Conservation (phyloP, 2,888 invertebrate species). For the Dexiosoma caninum region DNA sequence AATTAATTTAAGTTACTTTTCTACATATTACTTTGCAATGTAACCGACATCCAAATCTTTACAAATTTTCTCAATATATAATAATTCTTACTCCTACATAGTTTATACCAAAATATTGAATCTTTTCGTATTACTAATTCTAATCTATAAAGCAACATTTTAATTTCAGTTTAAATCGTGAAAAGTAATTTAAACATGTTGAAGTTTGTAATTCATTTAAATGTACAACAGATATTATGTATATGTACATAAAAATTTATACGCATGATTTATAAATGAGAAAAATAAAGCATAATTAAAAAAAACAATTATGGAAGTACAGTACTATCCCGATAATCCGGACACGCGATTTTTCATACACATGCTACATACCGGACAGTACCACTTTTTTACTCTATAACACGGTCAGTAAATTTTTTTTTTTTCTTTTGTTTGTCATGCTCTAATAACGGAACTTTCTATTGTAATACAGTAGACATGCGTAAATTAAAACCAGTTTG, state of each 20-base stretch:
- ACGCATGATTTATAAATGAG: constrained; percentile 35
- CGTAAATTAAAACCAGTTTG: no score
- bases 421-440: no score
- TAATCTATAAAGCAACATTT: constrained; percentile 37
- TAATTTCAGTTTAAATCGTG: constrained; percentile 41
- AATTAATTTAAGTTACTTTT: not conserved
- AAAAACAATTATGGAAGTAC: no score
- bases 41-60: not conserved
- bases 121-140: constrained; percentile 26
- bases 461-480: no score
- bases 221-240: constrained; percentile 26
- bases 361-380: no score
- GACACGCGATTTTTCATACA: not conserved
- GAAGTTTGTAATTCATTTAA: constrained; percentile 26
- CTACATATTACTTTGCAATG: not conserved
- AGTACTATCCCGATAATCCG: no score
- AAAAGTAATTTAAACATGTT: constrained; percentile 28
- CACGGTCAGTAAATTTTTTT: no score
- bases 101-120: not conserved
- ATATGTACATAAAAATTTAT: constrained; percentile 13
- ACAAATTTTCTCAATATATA: not conserved
- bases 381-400: no score
- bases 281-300: constrained; percentile 29
- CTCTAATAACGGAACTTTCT: no score
- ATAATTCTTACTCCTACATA: not conserved